Evolutionary conservation across 2,113 vertebrate species (phyloP).

Genomic region (Paradisaea rubra): DNA sequence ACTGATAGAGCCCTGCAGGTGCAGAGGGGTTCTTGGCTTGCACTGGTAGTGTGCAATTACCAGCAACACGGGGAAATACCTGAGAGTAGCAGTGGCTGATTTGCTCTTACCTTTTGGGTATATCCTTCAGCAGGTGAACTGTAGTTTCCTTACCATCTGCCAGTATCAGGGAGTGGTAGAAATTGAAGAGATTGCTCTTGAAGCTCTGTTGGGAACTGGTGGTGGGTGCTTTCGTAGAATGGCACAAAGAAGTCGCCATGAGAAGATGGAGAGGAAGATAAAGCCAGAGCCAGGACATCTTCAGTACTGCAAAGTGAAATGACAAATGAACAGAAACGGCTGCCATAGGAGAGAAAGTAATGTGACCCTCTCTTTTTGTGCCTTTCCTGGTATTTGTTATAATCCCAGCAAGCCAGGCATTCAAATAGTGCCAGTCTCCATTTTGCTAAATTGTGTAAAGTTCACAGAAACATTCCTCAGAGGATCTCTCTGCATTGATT

Average conservation of each 20-base stretch:
- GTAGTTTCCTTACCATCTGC: conserved; percentile 77
- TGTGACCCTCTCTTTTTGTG: background rate
- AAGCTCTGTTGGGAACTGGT: background rate
- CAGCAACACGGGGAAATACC: accelerated
- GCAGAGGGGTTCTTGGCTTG: background rate
- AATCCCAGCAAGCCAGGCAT: background rate
- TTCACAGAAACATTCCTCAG: background rate
- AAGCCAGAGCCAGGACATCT: conserved; percentile 6
- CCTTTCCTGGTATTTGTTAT: background rate
- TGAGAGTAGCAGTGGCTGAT: background rate
- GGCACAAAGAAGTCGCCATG: background rate
- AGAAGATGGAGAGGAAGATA: conserved; percentile 21
- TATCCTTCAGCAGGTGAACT: conserved; percentile 77
- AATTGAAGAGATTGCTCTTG: conserved; percentile 22
- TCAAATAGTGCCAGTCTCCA: background rate
- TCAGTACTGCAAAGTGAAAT: background rate
- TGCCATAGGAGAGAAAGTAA: background rate
- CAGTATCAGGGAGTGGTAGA: conserved; percentile 67
- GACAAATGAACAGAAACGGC: background rate
- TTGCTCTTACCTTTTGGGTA: conserved; percentile 77
- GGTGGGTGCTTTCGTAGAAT: background rate
- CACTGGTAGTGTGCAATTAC: accelerated
- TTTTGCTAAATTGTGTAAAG: background rate
- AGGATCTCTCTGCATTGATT: background rate
- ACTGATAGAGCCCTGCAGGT: background rate